Conservation (phyloP, 2,113 vertebrate species). For the Paracanthobrama guichenoti region DNA sequence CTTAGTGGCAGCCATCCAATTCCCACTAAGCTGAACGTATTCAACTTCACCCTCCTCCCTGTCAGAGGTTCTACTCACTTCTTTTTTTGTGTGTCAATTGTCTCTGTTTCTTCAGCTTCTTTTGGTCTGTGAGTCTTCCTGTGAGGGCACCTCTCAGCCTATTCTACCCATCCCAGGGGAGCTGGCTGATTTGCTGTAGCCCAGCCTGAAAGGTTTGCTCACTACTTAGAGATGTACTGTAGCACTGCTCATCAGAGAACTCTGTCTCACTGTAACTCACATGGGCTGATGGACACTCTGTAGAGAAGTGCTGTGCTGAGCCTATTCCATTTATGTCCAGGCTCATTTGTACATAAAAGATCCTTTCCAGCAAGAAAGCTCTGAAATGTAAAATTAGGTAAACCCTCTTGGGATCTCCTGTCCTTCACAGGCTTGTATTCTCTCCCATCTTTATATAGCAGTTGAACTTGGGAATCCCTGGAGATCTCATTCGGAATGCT, state of each 20-base stretch:
- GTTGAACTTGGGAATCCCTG: conserved; percentile 10
- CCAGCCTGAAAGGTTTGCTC: conserved; percentile 22
- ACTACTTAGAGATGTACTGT: conserved; percentile 15
- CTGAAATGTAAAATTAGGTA: conserved; percentile 34
- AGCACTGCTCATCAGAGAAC: conserved; percentile 17
- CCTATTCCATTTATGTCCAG: conserved; percentile 29
- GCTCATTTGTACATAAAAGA: conserved; percentile 36
- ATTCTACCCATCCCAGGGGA: conserved; percentile 23
- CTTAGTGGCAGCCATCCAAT: conserved; percentile 39
- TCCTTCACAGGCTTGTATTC: conserved; percentile 22
- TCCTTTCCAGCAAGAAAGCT: conserved; percentile 25
- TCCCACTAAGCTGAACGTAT: conserved; percentile 10
- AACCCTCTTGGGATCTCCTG: conserved; percentile 11
- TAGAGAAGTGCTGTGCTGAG: conserved; percentile 7
- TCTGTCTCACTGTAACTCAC: conserved; percentile 5
- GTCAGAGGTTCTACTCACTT: conserved; percentile 40
- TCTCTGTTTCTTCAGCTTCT: conserved; percentile 47
- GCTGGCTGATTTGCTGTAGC: conserved; percentile 1
- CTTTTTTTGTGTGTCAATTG: background rate
- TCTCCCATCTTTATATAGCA: conserved; percentile 8
- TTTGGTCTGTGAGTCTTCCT: background rate
- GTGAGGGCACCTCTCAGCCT: conserved; percentile 22
- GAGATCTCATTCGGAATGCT: conserved; percentile 20
- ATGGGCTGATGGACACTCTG: conserved; percentile 1
- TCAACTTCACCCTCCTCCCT: conserved; percentile 30